Base-by-base conservation (phyloP, 2,888 invertebrate genomes). In the Fabriciana adippe region DNA sequence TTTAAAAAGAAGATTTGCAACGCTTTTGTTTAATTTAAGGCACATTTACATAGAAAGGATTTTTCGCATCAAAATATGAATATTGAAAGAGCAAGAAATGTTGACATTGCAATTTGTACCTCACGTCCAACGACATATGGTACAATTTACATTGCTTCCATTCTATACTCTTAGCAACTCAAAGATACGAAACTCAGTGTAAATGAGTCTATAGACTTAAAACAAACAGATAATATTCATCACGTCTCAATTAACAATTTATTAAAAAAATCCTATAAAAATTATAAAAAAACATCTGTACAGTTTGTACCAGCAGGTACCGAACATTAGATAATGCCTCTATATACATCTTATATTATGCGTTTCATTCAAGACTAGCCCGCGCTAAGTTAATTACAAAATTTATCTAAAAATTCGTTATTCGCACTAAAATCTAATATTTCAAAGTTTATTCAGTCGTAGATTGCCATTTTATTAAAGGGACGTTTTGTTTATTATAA, bases 361-460 rank as follows among this genome's bases (percentile, higher is more conserved):
- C 88, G 89, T 41, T 41, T 41, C 86, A 89, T 76, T 83, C 85
- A 81, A 85, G 92, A 92, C 92, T 92, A 92, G 92, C 90, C 90
- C 80, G 89, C 84, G 90, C 92, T 90, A 91, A 90, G 88, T 86
- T 85, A 77, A 78, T 79, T 75, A 74, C 69, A 78, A 81, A 60
- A 79, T 75, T 75, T 79, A 84, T 83, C 81, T 87, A 89, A 85
- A 87, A 90, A 89, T 88, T 89, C 87, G 87, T 89, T 89, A 87
- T 86, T 85, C 83, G 86, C 84, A 86, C 47, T 60, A 60, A 41
- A 35, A 57, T n/a, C 57, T 56, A 64, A 65, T 47, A 65, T 65
- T 66, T 60, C 31, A 31, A 60, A 35, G 35, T 18, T 48, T 41
- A 65, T 60, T 66, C 66, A 66, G 66, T 66, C 66, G 60, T 59